phyloP scores from a whole-genome alignment of 2,888 invertebrate genomes.

The Hypomecis punctinalis region DNA sequence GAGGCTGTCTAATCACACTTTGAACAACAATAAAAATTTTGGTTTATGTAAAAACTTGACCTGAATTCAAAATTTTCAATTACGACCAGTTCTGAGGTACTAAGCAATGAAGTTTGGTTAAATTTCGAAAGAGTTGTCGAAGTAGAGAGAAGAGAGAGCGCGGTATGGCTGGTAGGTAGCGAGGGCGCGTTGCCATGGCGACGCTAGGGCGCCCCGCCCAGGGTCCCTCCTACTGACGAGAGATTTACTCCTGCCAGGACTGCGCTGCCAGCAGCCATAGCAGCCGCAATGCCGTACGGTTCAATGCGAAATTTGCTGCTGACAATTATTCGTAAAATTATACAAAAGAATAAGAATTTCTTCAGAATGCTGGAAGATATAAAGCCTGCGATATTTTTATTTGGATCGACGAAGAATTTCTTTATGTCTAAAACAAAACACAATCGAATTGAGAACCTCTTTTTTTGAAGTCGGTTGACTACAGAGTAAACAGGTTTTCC shows the following conservation, averaged over 20 bases:
- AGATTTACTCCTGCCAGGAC: slow-evolving; percentile 64
- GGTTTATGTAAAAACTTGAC: slow-evolving; percentile 13
- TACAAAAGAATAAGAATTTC: neutral
- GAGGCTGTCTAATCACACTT: neutral
- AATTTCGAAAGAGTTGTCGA: slow-evolving; percentile 39
- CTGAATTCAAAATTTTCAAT: slow-evolving; percentile 4
- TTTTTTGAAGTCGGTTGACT: no score
- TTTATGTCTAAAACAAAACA: no score
- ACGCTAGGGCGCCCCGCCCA: slow-evolving; percentile 78
- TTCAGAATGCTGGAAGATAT: no score
- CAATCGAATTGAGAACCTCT: no score
- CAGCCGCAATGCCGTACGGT: slow-evolving; percentile 27
- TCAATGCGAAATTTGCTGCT: slow-evolving; percentile 16
- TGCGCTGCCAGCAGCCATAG: slow-evolving; percentile 60
- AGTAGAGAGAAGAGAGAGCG: slow-evolving; percentile 42
- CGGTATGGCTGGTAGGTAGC: slow-evolving; percentile 49
- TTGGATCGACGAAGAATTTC: no score
- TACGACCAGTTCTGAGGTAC: slow-evolving; percentile 3
- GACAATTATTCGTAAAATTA: neutral
- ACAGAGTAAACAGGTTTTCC: no score
- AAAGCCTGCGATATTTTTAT: no score
- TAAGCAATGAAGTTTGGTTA: slow-evolving; percentile 21
- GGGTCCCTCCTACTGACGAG: slow-evolving; percentile 59
- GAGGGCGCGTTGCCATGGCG: slow-evolving; percentile 72
- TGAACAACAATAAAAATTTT: neutral